These are phyloP conservation scores for Rhogogaster chlorosoma DNA, from an alignment of 2,888 invertebrate species.

Conservation along the genomic window DNA sequence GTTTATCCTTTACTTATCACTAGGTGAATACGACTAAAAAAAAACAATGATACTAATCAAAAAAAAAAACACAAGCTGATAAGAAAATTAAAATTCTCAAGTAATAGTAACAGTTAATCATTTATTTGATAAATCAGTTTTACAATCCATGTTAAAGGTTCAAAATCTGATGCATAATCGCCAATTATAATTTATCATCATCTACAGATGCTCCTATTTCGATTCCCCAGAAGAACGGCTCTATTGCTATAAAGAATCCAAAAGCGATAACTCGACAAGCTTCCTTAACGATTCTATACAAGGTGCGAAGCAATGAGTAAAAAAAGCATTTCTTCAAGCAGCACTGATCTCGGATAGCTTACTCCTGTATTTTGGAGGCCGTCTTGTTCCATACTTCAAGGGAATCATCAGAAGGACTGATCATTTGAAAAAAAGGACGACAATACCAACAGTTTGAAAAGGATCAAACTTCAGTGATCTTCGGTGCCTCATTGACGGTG, in stretches of 20 bases:
- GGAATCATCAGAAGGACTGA: background rate
- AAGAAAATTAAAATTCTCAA: constrained; percentile 15
- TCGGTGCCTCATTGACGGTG: too few relatives aligned
- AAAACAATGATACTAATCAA: background rate
- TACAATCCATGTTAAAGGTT: background rate
- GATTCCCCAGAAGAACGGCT: background rate
- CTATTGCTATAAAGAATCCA: background rate
- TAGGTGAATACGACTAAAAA: background rate
- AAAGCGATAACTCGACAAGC: background rate
- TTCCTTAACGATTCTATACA: background rate
- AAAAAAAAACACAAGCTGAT: constrained; percentile 8
- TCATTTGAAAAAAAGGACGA: background rate
- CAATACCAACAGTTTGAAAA: background rate
- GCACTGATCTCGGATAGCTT: background rate
- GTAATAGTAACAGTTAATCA: background rate
- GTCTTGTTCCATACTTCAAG: background rate
- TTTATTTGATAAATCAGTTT: background rate
- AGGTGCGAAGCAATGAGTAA: background rate
- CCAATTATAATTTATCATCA: background rate
- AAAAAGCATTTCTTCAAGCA: background rate
- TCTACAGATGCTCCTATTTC: background rate
- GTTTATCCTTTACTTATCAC: constrained; percentile 34
- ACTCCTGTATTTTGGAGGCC: background rate
- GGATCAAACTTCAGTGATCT: background rate
- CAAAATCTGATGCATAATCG: background rate